phyloP scores from a whole-genome alignment of 2,113 vertebrate genomes.

The Rana temporaria region DNA sequence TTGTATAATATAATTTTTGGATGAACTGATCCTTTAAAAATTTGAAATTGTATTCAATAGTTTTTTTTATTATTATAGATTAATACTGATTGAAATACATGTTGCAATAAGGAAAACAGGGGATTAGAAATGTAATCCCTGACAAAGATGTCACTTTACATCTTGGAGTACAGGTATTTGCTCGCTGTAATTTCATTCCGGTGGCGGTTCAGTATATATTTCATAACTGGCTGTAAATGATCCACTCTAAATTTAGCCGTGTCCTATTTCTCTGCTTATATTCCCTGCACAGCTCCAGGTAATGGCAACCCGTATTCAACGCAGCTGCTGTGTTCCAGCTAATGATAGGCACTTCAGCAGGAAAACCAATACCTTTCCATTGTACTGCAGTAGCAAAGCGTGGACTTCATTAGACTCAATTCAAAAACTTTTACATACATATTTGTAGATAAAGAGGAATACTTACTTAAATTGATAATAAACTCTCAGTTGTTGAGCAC shows the following conservation, averaged over 20 bases:
- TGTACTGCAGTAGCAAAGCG: too few relatives aligned
- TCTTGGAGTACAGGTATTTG: neutral
- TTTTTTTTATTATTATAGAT: too few relatives aligned
- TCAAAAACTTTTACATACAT: too few relatives aligned
- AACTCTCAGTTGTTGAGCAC: too few relatives aligned
- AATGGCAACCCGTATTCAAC: neutral
- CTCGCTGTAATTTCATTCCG: neutral
- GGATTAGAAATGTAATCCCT: neutral
- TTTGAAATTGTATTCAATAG: too few relatives aligned
- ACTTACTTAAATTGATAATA: too few relatives aligned
- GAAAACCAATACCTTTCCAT: neutral
- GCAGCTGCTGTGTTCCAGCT: neutral
- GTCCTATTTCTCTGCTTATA: slow-evolving; percentile 21
- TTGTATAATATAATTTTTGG: too few relatives aligned
- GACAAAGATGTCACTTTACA: neutral
- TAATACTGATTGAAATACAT: too few relatives aligned
- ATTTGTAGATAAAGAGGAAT: too few relatives aligned
- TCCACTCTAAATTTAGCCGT: slow-evolving; percentile 22
- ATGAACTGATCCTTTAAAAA: too few relatives aligned
- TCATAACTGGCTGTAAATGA: slow-evolving; percentile 16
- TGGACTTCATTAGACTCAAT: too few relatives aligned
- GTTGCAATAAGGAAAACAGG: neutral
- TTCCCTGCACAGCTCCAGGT: neutral
- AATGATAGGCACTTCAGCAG: neutral
- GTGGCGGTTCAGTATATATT: neutral